A percentile compares a stretch with the other conserved stretches of the same genome.
These are phyloP conservation scores for Hafferia zeledoni DNA, from an alignment of 2,797 vertebrate genomes.

Conservation along the genomic window DNA sequence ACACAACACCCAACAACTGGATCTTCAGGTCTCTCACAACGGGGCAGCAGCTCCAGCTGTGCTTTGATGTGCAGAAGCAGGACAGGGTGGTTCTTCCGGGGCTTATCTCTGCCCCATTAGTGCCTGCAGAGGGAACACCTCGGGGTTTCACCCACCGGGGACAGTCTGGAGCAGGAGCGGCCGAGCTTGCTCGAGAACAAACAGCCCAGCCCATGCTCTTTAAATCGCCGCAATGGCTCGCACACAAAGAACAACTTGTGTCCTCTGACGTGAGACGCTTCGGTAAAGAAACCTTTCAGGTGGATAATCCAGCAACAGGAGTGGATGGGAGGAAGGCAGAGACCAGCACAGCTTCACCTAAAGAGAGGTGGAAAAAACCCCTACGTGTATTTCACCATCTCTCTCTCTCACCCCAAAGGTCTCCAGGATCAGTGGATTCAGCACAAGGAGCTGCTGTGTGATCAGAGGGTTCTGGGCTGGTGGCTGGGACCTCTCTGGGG, in stretches of 20 bases:
- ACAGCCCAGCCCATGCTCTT: conserved; percentile 45
- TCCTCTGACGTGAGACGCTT: neutral
- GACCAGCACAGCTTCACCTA: neutral
- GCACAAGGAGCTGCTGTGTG: neutral
- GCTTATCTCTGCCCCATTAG: neutral
- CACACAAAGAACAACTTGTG: neutral
- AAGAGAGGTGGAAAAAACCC: neutral
- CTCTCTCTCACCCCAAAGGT: neutral
- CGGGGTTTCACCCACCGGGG: neutral
- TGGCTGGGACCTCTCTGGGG: neutral
- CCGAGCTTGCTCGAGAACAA: neutral
- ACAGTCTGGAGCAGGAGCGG: neutral
- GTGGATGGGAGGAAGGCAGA: rapidly evolving
- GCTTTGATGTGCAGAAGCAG: neutral
- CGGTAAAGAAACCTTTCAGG: neutral
- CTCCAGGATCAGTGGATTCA: neutral
- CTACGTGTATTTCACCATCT: neutral
- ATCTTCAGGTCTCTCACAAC: neutral
- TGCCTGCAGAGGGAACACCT: neutral
- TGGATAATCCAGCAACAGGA: neutral
- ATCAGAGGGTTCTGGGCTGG: rapidly evolving
- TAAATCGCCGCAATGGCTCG: neutral
- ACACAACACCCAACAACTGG: neutral
- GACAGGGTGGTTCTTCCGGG: neutral
- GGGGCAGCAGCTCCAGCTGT: neutral